phyloP scores from a whole-genome alignment of 1,140 invertebrate species.

The Musca vetustissima region DNA sequence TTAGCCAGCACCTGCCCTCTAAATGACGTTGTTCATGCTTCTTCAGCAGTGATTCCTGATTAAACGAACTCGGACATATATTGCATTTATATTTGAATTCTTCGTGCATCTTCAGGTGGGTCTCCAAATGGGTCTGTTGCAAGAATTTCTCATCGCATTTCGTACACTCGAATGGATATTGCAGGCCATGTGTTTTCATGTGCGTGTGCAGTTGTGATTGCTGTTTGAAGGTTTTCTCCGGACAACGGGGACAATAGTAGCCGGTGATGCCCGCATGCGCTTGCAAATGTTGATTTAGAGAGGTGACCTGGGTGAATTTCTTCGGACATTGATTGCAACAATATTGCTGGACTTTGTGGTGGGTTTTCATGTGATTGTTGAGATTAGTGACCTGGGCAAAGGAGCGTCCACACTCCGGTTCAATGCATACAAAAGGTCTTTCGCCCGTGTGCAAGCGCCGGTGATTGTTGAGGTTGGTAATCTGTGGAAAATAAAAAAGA shows the following conservation, averaged over 20 bases:
- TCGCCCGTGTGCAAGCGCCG: slow-evolving; percentile 63
- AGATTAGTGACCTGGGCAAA: slow-evolving; percentile 60
- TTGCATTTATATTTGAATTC: slow-evolving; percentile 55
- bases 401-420: slow-evolving; percentile 62
- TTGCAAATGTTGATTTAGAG: slow-evolving; percentile 54
- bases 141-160: slow-evolving; percentile 55
- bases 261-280: slow-evolving; percentile 53
- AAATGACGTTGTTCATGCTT: slow-evolving; percentile 55
- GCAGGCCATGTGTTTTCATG: slow-evolving; percentile 53
- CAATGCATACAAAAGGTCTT: slow-evolving; percentile 62
- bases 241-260: slow-evolving; percentile 52
- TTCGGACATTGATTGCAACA: slow-evolving; percentile 55
- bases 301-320: slow-evolving; percentile 55
- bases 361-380: slow-evolving; percentile 56
- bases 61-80: slow-evolving; percentile 53
- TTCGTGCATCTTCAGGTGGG: slow-evolving; percentile 53
- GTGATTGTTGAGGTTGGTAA: slow-evolving; percentile 65
- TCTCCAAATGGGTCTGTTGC: slow-evolving; percentile 52
- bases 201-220: slow-evolving; percentile 54
- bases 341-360: slow-evolving; percentile 55
- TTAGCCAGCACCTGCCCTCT: slow-evolving; percentile 40
- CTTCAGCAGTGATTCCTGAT: slow-evolving; percentile 53
- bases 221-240: slow-evolving; percentile 54
- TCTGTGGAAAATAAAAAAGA: slow-evolving; percentile 30
- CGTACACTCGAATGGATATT: slow-evolving; percentile 51